Conservation (phyloP, 2,888 invertebrate genomes). For the Steinernema scapterisci region DNA sequence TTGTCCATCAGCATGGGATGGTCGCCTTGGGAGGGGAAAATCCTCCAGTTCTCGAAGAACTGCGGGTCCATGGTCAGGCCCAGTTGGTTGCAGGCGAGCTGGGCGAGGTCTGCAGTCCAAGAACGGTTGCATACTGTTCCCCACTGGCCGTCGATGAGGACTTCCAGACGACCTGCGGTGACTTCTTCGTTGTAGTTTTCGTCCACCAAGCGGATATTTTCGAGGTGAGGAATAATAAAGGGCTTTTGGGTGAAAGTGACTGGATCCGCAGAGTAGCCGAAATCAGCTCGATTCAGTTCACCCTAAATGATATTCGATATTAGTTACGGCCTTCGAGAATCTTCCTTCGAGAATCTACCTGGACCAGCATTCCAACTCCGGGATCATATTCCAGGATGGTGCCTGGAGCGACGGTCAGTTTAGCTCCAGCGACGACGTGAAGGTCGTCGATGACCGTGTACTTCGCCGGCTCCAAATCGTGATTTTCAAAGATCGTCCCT, state of each 20-base stretch:
- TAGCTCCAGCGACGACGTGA: conserved; percentile 88
- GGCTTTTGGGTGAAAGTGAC: conserved; percentile 60
- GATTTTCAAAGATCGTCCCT: conserved; percentile 87
- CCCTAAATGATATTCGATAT: conserved; percentile 43
- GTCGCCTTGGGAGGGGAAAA: conserved; percentile 58
- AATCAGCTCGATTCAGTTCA: conserved; percentile 59
- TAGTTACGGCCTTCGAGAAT: neutral
- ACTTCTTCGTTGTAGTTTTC: conserved; percentile 61
- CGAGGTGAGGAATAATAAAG: conserved; percentile 47
- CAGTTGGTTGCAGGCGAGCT: conserved; percentile 90
- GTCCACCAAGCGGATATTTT: conserved; percentile 61
- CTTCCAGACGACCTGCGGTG: conserved; percentile 80
- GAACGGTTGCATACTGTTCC: conserved; percentile 96
- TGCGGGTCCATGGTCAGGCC: conserved; percentile 88
- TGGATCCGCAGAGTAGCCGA: conserved; percentile 43
- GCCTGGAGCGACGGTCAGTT: conserved; percentile 83
- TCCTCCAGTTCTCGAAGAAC: conserved; percentile 74
- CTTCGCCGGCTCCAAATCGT: conserved; percentile 74
- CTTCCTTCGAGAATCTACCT: conserved; percentile 67
- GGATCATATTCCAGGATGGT: conserved; percentile 86
- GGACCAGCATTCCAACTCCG: conserved; percentile 91
- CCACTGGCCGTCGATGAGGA: conserved; percentile 82
- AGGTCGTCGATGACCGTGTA: conserved; percentile 92
- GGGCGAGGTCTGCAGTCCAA: conserved; percentile 89
- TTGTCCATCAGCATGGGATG: conserved; percentile 74